Base-by-base conservation (phyloP, 2,797 vertebrate genomes). In the Centropyge bicolor region DNA sequence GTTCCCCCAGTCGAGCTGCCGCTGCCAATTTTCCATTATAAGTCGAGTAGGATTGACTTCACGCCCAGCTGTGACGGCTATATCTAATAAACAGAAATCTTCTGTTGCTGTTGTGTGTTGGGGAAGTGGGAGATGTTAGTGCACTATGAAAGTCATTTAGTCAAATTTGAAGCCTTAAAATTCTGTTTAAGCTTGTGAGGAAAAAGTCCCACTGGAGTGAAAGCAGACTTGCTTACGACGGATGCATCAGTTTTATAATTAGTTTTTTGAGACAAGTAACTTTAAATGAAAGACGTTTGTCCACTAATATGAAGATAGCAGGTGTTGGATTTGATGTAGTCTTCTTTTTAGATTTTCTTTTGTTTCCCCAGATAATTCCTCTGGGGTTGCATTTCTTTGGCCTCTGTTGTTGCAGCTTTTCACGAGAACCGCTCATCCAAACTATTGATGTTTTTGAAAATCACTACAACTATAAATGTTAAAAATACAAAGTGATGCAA, bases 11-110 rank as follows among this genome's bases (percentile, higher is more conserved):
- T 12, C 16, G 24, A 75, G 63, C 67, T 10, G 65, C 41, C 22
- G 14, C 66, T 66, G 80, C 70, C 74, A 80, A 77, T 67, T 82
- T 85, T 65, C 61, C 76, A 64, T 55, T 63, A 48, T n/a, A 61
- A 80, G 70, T 81, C 65, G 51, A 69, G 75, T 63, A 76, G 78
- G 78, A 86, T 78, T 49, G 69, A 78, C 70, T 80, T 78, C 65
- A 46, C 63, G 81, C 14, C 65, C 49, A 73, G 72, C 80, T 85
- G 80, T 48, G 73, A 69, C 8, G 1, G 55, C 45, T 82, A 60
- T 70, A 78, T 83, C 87, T 79, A 82, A 81, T 76, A 79, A 72
- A 75, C 41, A 57, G 27, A 56, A 72, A 56, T 54, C 48, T 60
- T 59, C 31, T 78, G 66, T 65, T 76, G 27, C 4, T 75, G 61